Evolutionary conservation across 2,888 invertebrate species (phyloP).

Genomic region (Sepiola atlantica): DNA sequence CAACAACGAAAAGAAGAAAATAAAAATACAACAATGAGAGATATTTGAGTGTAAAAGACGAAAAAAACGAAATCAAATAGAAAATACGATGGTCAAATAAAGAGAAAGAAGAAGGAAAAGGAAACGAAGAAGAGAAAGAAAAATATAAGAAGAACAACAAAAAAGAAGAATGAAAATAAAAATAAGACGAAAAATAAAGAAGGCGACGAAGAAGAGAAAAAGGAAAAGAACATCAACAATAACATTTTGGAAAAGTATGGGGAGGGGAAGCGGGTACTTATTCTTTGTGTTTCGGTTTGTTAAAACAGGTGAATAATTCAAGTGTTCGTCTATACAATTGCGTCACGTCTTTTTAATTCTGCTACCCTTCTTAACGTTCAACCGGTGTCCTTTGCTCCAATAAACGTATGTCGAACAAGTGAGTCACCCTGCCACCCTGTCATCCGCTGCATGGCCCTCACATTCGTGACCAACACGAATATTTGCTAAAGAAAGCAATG

Average conservation of each 20-base stretch:
- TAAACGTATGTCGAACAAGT: too few species aligned
- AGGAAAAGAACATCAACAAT: too few species aligned
- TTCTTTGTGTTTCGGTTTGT: not conserved
- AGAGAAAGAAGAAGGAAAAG: not conserved
- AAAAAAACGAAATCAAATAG: not conserved
- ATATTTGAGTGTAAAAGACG: not conserved
- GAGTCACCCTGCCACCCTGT: too few species aligned
- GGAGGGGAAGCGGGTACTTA: not conserved
- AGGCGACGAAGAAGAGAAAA: not conserved
- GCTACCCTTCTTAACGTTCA: too few species aligned
- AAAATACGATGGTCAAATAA: not conserved
- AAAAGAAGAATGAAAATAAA: too few species aligned
- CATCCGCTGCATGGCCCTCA: too few species aligned
- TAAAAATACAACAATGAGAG: not conserved
- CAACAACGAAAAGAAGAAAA: not conserved
- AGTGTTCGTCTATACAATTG: not conserved
- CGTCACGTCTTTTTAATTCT: not conserved
- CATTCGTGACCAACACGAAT: too few species aligned
- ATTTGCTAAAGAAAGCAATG: too few species aligned
- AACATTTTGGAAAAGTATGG: not conserved
- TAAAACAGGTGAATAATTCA: not conserved
- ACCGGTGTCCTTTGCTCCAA: too few species aligned
- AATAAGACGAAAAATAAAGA: not conserved
- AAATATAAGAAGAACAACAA: too few species aligned
- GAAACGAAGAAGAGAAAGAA: accelerated